Conservation (phyloP, 2,888 invertebrate genomes). For the Itoplectis maculator region DNA sequence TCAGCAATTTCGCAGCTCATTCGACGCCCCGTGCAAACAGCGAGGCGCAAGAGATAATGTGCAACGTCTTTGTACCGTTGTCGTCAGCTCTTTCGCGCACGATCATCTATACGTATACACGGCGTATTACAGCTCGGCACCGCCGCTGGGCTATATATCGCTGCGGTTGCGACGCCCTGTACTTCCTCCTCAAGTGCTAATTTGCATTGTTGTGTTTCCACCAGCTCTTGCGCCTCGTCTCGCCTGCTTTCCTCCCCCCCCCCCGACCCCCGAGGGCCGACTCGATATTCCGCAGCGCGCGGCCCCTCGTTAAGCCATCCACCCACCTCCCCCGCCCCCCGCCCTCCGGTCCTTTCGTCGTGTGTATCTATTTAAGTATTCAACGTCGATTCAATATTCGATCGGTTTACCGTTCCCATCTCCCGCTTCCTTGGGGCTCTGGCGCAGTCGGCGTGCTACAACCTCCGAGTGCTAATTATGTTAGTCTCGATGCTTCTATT, state of each 20-base stretch:
- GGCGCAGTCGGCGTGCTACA: slow-evolving; percentile 32
- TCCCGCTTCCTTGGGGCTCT: slow-evolving; percentile 13
- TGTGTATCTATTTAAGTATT: slow-evolving; percentile 60
- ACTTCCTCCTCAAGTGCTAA: slow-evolving; percentile 53
- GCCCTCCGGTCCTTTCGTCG: slow-evolving; percentile 38
- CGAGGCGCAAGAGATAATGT: background rate
- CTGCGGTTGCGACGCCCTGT: slow-evolving; percentile 24
- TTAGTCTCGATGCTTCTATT: slow-evolving; percentile 26
- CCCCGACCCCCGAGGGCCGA: too few relatives aligned
- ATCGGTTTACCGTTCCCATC: slow-evolving; percentile 35
- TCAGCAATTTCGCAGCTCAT: background rate
- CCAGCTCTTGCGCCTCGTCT: slow-evolving; percentile 39
- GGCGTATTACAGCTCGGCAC: slow-evolving; percentile 8
- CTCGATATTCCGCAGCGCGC: slow-evolving; percentile 49
- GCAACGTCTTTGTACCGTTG: background rate
- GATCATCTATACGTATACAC: slow-evolving; percentile 24
- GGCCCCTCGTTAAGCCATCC: slow-evolving; percentile 27
- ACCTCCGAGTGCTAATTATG: slow-evolving; percentile 32
- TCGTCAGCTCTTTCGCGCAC: slow-evolving; percentile 11
- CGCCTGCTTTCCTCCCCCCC: slow-evolving; percentile 36
- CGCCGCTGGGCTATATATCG: slow-evolving; percentile 2
- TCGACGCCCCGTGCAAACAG: background rate
- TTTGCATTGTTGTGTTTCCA: slow-evolving; percentile 54
- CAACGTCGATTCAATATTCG: slow-evolving; percentile 60
- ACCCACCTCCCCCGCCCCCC: background rate